Evolutionary conservation across 2,797 vertebrate species (phyloP).

Genomic region (Lagorchestes hirsutus): DNA sequence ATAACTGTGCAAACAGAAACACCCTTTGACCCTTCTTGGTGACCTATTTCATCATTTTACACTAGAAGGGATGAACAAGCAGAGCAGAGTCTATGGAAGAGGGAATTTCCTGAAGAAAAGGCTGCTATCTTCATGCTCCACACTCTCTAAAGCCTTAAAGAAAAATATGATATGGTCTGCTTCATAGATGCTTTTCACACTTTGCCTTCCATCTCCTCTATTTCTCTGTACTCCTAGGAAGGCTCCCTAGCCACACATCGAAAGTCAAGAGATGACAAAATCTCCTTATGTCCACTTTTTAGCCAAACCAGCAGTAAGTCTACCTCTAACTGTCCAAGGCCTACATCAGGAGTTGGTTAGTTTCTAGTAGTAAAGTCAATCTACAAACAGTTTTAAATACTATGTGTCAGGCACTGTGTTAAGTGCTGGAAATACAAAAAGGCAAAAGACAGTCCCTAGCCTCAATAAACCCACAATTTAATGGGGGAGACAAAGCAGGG

Average conservation of each 20-base stretch:
- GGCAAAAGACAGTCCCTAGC: neutral
- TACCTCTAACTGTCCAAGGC: neutral
- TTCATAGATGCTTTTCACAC: neutral
- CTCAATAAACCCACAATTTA: neutral
- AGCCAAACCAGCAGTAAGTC: slow-evolving; percentile 16
- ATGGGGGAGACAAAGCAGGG: neutral
- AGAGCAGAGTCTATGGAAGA: neutral
- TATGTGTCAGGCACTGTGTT: neutral
- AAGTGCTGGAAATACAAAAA: neutral
- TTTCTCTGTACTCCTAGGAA: neutral
- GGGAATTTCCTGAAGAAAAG: neutral
- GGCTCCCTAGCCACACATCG: neutral
- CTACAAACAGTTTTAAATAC: neutral
- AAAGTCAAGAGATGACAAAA: slow-evolving; percentile 34
- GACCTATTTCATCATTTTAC: neutral
- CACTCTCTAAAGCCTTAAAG: neutral
- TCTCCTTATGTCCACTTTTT: slow-evolving; percentile 18
- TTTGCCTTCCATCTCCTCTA: neutral
- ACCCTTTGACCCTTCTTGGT: neutral
- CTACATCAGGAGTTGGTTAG: slow-evolving; percentile 35
- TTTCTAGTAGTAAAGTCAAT: slow-evolving; percentile 34
- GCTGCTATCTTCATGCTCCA: neutral
- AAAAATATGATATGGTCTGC: neutral
- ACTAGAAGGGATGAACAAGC: neutral
- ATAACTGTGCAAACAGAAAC: neutral